Percentiles rank a stretch among this genome's conserved stretches.
Evolutionary conservation across 2,797 vertebrate species (phyloP).

Genomic region (Aphelocoma californica): DNA sequence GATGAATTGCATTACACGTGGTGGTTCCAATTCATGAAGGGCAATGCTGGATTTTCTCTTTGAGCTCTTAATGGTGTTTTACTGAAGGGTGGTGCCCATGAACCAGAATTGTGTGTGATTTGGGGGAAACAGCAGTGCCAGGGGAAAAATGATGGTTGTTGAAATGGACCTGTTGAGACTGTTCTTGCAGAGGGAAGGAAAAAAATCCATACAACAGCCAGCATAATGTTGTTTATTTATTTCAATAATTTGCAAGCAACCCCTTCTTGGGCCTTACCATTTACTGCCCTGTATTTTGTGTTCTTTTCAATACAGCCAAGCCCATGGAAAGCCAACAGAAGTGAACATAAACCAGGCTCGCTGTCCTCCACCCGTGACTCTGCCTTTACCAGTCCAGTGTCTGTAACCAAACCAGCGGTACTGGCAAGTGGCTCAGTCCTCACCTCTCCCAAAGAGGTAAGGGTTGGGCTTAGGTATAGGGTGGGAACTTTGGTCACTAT

Average conservation of each 20-base stretch:
- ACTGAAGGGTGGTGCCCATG: background rate
- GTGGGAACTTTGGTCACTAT: background rate
- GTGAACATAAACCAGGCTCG: conserved; percentile 91
- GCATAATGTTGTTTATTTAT: background rate
- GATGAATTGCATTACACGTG: background rate
- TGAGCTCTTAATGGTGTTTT: background rate
- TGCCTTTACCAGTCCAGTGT: conserved; percentile 95
- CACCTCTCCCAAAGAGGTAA: conserved; percentile 94
- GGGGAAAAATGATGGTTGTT: background rate
- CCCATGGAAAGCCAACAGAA: conserved; percentile 93
- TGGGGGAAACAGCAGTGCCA: background rate
- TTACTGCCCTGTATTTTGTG: background rate
- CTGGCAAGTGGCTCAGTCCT: conserved; percentile 86
- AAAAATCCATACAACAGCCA: background rate
- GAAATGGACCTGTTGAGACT: background rate
- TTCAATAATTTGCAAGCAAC: background rate
- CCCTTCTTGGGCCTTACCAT: background rate
- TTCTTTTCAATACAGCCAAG: conserved; percentile 76
- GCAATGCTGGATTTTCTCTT: background rate
- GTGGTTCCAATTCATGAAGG: background rate
- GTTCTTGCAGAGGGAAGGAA: background rate
- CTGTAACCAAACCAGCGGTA: conserved; percentile 92
- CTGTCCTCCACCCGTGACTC: conserved; percentile 93
- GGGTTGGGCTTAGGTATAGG: background rate
- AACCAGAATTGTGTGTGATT: background rate